Evolutionary conservation across 1,140 invertebrate species (phyloP).

Genomic region (Drosophila truncata): DNA sequence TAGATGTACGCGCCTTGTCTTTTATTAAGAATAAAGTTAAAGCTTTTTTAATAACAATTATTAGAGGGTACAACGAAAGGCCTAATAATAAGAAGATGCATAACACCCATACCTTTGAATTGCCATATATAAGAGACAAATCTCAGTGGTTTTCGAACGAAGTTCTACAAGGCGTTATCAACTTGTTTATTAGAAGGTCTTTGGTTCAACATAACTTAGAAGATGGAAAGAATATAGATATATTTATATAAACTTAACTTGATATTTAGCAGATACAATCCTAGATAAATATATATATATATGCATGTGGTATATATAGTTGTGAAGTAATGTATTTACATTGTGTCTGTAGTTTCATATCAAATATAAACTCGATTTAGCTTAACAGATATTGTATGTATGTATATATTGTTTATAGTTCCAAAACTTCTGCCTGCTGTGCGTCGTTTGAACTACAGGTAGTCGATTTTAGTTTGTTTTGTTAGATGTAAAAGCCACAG

Average conservation of each 20-base stretch:
- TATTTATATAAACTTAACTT: conserved; percentile 57
- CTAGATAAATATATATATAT: conserved; percentile 65
- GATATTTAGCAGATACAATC: conserved; percentile 45
- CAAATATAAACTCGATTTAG: conserved; percentile 69
- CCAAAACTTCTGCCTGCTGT: conserved; percentile 59
- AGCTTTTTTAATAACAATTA: conserved; percentile 61
- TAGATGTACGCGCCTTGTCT: conserved; percentile 48
- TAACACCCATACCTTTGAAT: too few relatives aligned
- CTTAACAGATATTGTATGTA: conserved; percentile 54
- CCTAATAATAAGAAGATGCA: background rate
- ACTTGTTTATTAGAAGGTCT: background rate
- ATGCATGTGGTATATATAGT: conserved; percentile 42
- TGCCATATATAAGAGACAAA: too few relatives aligned
- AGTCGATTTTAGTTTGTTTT: conserved; percentile 44
- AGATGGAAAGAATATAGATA: conserved; percentile 60
- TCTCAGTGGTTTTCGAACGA: too few relatives aligned
- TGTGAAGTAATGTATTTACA: conserved; percentile 63
- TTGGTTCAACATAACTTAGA: conserved; percentile 42
- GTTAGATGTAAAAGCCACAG: conserved; percentile 73
- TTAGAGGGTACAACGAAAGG: conserved; percentile 26
- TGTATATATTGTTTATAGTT: conserved; percentile 38
- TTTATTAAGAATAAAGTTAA: conserved; percentile 68
- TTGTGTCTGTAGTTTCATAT: conserved; percentile 52
- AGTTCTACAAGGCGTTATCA: too few relatives aligned
- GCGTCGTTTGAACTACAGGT: conserved; percentile 67